A percentile compares a stretch with the other conserved stretches of the same genome.
These are phyloP conservation scores for Garra rufa DNA, from an alignment of 2,113 vertebrate genomes.

Conservation along the genomic window DNA sequence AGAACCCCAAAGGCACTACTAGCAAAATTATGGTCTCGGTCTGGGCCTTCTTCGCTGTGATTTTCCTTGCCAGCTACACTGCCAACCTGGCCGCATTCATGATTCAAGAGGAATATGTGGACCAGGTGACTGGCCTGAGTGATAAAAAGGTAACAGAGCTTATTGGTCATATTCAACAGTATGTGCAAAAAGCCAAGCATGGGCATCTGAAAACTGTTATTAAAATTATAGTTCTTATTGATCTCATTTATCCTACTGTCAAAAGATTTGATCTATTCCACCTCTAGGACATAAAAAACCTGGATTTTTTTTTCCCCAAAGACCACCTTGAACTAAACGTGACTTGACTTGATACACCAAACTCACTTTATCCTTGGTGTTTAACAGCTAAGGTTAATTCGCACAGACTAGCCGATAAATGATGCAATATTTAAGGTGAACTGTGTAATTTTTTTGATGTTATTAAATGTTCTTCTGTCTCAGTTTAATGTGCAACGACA, in stretches of 20 bases:
- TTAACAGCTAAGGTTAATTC: slow-evolving; percentile 1
- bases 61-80: slow-evolving; percentile 99
- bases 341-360: slow-evolving; percentile 5
- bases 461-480: neutral
- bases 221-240: slow-evolving; percentile 4
- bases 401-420: neutral
- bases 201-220: neutral
- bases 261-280: neutral
- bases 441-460: slow-evolving; percentile 5
- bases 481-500: slow-evolving; percentile 1
- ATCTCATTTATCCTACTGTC: slow-evolving; percentile 5
- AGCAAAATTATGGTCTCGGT: slow-evolving; percentile 99
- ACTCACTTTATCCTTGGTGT: neutral
- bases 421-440: slow-evolving; percentile 8
- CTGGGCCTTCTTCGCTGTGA: slow-evolving; percentile 99
- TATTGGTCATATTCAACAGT: neutral
- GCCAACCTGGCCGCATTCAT: slow-evolving; percentile 99
- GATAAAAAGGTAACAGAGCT: slow-evolving; percentile 92
- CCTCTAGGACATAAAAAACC: neutral
- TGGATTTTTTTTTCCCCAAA: neutral
- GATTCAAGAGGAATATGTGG: slow-evolving; percentile 99
- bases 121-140: slow-evolving; percentile 97
- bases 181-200: neutral
- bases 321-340: neutral
- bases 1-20: slow-evolving; percentile 98